A percentile compares a stretch with the other conserved stretches of the same genome.
These are phyloP conservation scores for Cyanistes caeruleus DNA, from an alignment of 2,113 vertebrate species.

Conservation along the genomic window DNA sequence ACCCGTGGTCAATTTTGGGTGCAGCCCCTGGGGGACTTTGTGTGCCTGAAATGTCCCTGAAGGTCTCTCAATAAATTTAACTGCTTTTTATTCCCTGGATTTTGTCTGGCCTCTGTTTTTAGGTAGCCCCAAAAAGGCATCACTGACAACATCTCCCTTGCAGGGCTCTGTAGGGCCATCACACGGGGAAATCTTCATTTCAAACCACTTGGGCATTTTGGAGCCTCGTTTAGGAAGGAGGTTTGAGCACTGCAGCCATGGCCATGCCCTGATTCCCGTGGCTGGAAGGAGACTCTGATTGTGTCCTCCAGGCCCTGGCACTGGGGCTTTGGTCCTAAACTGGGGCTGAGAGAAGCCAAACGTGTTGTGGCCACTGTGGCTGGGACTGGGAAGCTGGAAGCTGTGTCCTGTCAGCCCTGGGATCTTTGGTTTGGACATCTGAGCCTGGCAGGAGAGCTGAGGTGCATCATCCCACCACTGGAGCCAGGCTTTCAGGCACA, in stretches of 20 bases:
- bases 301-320: neutral
- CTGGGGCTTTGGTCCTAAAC: neutral
- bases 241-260: neutral
- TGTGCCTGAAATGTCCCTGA: neutral
- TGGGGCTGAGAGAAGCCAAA: neutral
- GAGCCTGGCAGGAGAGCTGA: neutral
- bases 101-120: neutral
- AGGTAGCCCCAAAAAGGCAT: neutral
- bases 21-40: neutral
- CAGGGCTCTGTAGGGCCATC: neutral
- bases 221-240: neutral
- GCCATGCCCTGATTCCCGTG: neutral
- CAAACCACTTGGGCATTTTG: neutral
- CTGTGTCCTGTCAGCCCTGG: neutral
- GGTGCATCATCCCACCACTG: constrained; percentile 29
- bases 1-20: neutral
- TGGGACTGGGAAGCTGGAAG: neutral
- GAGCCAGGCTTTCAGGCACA: constrained; percentile 54
- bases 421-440: neutral
- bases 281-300: neutral
- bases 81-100: neutral
- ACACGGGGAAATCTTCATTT: neutral
- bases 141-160: neutral
- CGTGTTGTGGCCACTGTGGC: fast-evolving
- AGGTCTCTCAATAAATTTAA: too few relatives aligned